A percentile compares a stretch with the other conserved stretches of the same genome.
Evolutionary conservation across 2,113 vertebrate genomes (phyloP).

Genomic region (Tringa solitaria): DNA sequence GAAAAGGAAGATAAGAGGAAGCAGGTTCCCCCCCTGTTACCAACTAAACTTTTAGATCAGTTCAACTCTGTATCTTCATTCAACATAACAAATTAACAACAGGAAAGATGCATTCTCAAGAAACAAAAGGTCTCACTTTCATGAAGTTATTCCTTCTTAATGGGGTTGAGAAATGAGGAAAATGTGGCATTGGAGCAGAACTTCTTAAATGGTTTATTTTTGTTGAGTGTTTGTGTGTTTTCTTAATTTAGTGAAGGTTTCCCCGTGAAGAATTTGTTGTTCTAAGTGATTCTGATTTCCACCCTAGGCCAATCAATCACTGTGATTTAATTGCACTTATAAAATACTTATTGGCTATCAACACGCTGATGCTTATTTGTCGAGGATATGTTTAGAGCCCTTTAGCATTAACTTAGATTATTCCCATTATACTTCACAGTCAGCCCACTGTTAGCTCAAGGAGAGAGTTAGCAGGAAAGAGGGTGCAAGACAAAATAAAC

Average conservation of each 20-base stretch:
- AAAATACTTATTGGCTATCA: constrained; percentile 60
- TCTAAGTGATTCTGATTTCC: constrained; percentile 41
- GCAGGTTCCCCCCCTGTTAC: background rate
- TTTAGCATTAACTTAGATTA: constrained; percentile 44
- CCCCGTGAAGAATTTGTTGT: background rate
- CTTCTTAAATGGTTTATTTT: constrained; percentile 14
- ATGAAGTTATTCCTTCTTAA: background rate
- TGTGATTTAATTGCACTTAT: constrained; percentile 63
- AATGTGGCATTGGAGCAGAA: background rate
- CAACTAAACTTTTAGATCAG: background rate
- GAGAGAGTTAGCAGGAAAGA: constrained; percentile 7
- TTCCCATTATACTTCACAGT: constrained; percentile 3
- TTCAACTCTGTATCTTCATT: background rate
- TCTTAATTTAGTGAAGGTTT: constrained; percentile 27
- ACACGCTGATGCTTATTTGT: constrained; percentile 43
- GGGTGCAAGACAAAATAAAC: background rate
- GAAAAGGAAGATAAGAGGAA: background rate
- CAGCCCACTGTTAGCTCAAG: constrained; percentile 8
- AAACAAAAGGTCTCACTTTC: background rate
- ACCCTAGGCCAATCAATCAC: constrained; percentile 43
- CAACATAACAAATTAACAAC: background rate
- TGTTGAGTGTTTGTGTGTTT: constrained; percentile 15
- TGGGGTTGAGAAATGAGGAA: background rate
- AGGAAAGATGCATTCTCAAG: background rate
- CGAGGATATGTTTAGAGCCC: constrained; percentile 41